Evolutionary conservation across 2,888 invertebrate species (phyloP).

Genomic region (Stenolophus ochropezus): DNA sequence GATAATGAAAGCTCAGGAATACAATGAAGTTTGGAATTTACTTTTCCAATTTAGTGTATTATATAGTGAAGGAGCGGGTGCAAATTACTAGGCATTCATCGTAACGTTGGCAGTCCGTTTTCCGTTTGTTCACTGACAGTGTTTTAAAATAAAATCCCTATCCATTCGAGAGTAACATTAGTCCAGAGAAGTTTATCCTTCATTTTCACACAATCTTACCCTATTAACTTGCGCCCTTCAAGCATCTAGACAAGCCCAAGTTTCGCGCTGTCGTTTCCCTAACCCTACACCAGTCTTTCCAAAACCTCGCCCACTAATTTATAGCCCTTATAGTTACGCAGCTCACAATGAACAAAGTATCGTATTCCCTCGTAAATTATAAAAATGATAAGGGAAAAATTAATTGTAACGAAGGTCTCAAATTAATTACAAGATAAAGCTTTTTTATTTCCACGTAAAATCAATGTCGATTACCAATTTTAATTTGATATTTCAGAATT

Average conservation of each 20-base stretch:
- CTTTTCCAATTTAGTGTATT: conserved; percentile 48
- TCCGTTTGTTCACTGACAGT: conserved; percentile 25
- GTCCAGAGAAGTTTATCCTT: conserved; percentile 52
- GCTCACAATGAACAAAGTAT: neutral
- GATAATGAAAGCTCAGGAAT: neutral
- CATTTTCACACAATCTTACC: conserved; percentile 57
- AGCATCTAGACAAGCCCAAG: conserved; percentile 22
- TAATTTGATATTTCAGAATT: conserved; percentile 8
- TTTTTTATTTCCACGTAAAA: neutral
- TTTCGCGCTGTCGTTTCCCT: neutral
- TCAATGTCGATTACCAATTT: neutral
- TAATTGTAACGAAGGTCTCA: neutral
- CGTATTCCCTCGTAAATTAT: neutral
- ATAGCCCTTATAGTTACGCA: neutral
- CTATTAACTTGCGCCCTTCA: conserved; percentile 52
- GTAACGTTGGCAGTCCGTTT: conserved; percentile 31
- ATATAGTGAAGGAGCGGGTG: conserved; percentile 48
- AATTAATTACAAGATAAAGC: neutral
- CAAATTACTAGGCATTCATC: conserved; percentile 46
- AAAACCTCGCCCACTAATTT: neutral
- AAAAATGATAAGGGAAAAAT: neutral
- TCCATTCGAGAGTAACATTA: conserved; percentile 46
- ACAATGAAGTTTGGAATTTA: conserved; percentile 43
- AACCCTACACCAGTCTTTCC: conserved; percentile 18
- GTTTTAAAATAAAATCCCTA: conserved; percentile 54